Base-by-base conservation (phyloP, 1,140 invertebrate species). In the Eumaeus atala region DNA sequence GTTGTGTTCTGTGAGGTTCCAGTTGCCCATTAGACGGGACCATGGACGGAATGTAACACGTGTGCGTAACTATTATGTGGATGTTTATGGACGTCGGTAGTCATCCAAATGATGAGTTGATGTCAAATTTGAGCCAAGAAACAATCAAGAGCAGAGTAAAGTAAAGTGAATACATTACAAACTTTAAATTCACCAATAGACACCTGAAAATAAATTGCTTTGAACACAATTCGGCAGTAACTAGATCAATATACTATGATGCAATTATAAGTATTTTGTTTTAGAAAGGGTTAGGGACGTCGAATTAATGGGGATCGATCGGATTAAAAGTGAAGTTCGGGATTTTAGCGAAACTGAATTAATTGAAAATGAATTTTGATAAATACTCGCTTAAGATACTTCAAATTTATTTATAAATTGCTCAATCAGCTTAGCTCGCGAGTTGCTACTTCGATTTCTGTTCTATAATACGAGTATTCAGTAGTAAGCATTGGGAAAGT, bases 311-410 rank as follows among this genome's bases (percentile, higher is more conserved):
- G 70, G 67, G 68, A 74, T 74, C 74, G 74, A 79, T 75, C 59
- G 72, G 76, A 76, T 77, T 77, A 76, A 70, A 67, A 70, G 67
- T 70, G 65, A 74, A 77, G 70, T 77, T 73, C 59, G 64, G 67
- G 74, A 77, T 77, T 77, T 67, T 60, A 72, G 71, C 69, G 56
- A 70, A 75, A 77, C 67, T 63, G 70, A 74, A 77, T 77, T 77
- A 77, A 74, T 77, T 67, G 72, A 67, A 68, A 68, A 70, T 74
- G 69, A 70, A 75, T 77, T 73, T 69, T 67, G 66, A 72, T 70
- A 68, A 73, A 73, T 68, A 68, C 67, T 58, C 50, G 51, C 57
- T 51, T 53, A 54, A 44, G 40, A 58, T 59, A 62, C 42, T 60
- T 47, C 50, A 12, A 58, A 66, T 53, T 64, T 60, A 40, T 14